These are phyloP conservation scores for Rhagium mordax DNA, from an alignment of 2,888 invertebrate genomes.

Conservation along the genomic window DNA sequence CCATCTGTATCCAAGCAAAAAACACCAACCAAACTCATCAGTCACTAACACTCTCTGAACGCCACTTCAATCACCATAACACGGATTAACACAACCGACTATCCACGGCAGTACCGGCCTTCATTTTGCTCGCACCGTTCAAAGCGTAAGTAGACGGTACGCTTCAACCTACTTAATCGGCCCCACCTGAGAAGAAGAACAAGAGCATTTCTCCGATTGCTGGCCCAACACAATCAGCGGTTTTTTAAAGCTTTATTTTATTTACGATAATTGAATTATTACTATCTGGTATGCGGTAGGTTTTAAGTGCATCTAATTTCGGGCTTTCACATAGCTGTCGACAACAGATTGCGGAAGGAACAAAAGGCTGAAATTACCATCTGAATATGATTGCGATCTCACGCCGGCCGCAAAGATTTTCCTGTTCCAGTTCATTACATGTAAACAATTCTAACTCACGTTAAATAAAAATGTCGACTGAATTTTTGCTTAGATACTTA, in stretches of 20 bases:
- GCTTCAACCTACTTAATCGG: constrained; percentile 53
- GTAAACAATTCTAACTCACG: too few relatives aligned
- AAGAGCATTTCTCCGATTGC: constrained; percentile 38
- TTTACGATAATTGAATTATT: not conserved
- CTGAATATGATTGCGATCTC: too few relatives aligned
- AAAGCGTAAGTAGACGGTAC: constrained; percentile 44
- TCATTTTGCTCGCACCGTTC: constrained; percentile 29
- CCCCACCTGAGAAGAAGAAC: constrained; percentile 47
- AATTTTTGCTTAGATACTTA: too few relatives aligned
- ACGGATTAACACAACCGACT: constrained; percentile 21
- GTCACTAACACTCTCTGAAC: not conserved
- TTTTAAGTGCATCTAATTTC: not conserved
- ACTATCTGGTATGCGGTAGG: not conserved
- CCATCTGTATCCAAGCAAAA: not conserved
- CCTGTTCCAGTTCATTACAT: too few relatives aligned
- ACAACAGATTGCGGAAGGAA: too few relatives aligned
- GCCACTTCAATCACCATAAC: constrained; percentile 1
- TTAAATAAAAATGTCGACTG: too few relatives aligned
- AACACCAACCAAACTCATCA: not conserved
- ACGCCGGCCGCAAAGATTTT: too few relatives aligned
- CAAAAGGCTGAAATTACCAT: too few relatives aligned
- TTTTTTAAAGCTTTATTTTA: not conserved
- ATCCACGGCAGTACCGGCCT: constrained; percentile 19
- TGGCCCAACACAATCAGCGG: not conserved
- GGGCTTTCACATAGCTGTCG: not conserved